Evolutionary conservation across 1,140 invertebrate species (phyloP), one percentile per base, ranked within the genome.

Genomic region (Ridgeia piscesae): DNA sequence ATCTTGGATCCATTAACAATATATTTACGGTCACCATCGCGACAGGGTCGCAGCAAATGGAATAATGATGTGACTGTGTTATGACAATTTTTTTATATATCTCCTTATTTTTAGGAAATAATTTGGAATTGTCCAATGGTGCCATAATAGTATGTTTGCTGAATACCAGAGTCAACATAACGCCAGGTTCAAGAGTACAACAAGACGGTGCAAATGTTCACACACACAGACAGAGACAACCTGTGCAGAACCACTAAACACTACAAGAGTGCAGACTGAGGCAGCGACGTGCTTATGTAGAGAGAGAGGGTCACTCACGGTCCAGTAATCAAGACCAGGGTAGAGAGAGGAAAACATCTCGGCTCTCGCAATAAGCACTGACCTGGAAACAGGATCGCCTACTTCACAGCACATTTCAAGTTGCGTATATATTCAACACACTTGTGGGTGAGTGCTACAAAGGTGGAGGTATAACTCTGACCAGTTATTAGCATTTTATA

Each of bases 321-420:
- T 77, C 58, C 58, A 77, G 58, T 27, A 77, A 27, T 77, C 58
- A 77, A 77, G 58, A 21, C 58, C 58, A 77, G 6, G 58, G 58
- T 77, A 77, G 58, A 77, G 58, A 31, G 58, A 96, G 93, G 93
- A 92, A 92, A 93, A 91, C 34, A 91, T 77, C 4, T 77, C 58
- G 27, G 58, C 58, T 77, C 58, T 77, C 58, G 58, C 58, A 33
- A 88, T 8, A 21, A 88, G 89, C 21, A 89, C 21, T 88, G 34
- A 92, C n/a, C 34, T 77, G 42, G 77, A 34, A 91, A 33, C 35
- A 92, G 42, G 21, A 0, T 50, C 42, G 8, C n/a, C n/a, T 31
- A 92, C 35, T 77, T 77, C 27, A 35, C 58, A 88, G 91, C 27
- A 50, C 33, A 6, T 33, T n/a, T 88, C 58, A 0, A 0, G 42